Conservation (phyloP, 1,140 invertebrate species). For the Bilobella aurantiaca region DNA sequence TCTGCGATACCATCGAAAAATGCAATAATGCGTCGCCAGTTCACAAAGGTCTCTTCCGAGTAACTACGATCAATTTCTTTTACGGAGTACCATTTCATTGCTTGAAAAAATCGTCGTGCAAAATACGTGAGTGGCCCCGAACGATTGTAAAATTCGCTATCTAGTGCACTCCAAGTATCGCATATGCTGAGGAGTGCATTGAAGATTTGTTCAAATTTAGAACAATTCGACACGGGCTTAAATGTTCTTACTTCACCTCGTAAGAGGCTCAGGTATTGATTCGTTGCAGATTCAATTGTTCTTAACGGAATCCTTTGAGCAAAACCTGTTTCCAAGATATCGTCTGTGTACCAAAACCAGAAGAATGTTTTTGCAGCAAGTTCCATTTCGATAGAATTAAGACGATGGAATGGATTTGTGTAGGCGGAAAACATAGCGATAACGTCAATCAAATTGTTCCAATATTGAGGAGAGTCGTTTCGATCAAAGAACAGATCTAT, state of each 20-base stretch:
- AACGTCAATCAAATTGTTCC: neutral
- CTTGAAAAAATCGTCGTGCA: neutral
- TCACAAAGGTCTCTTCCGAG: neutral
- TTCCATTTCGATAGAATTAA: neutral
- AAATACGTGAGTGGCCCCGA: neutral
- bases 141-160: neutral
- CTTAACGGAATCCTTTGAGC: neutral
- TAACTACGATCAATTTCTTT: neutral
- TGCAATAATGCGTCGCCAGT: neutral
- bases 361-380: conserved; percentile 2
- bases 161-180: neutral
- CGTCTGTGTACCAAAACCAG: neutral
- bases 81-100: neutral
- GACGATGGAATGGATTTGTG: neutral
- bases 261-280: neutral
- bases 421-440: neutral
- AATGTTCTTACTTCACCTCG: neutral
- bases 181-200: neutral
- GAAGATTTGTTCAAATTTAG: neutral
- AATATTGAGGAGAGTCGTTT: neutral
- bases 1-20: conserved; percentile 1
- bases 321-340: neutral
- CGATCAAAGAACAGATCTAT: neutral
- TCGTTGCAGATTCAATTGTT: neutral
- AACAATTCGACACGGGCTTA: neutral